Base-by-base conservation (phyloP, 2,888 invertebrate genomes). In the Drymonia ruficornis region DNA sequence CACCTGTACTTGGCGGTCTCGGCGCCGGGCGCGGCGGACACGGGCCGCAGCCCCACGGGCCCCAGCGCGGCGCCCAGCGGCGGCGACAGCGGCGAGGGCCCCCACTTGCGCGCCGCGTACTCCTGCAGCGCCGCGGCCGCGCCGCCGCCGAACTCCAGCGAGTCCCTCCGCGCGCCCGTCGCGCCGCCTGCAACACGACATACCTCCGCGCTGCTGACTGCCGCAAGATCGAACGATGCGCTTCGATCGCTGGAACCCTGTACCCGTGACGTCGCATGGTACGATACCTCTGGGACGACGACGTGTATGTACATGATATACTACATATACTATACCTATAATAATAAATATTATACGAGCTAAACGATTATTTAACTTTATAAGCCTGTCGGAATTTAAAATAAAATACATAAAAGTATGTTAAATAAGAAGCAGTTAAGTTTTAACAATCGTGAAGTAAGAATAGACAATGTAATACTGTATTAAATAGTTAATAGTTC, bases 11-110 rank as follows among this genome's bases (percentile, higher is more conserved):
- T 95, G 72, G 94, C 94, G 69, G 96, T 96, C 93, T 98, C 98
- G 1, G 98, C 98, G 65, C 98, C 98, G 40, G 98, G 98, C 60
- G 98, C 98, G 75, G 93, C 93, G 68, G 91, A 91, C 58, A 93
- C 92, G 78, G 93, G 86, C 61, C 94, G 87, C 76, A 94, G 93
- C 70, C 97, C 96, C 78, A 97, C 78, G 93, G 83, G 91, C 54
- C 95, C 96, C 61, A 95, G 95, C 74, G 94, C 94, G 83, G 78
- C 90, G 84, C 78, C 92, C 63, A 95, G 95, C 70, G 97, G 97
- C 71, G 97, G 97, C 65, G 97, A 96, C 76, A 92, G 89, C 78
- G 92, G 93, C 81, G 90, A 89, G 55, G 94, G 93, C 7, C 94
- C 93, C 86, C 94, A 94, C 86, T 94, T 94, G 84, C 94, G 94